Evolutionary conservation across 2,113 vertebrate genomes (phyloP), one percentile per base, ranked within the genome.

Genomic region (mouse (Mus musculus)): DNA sequence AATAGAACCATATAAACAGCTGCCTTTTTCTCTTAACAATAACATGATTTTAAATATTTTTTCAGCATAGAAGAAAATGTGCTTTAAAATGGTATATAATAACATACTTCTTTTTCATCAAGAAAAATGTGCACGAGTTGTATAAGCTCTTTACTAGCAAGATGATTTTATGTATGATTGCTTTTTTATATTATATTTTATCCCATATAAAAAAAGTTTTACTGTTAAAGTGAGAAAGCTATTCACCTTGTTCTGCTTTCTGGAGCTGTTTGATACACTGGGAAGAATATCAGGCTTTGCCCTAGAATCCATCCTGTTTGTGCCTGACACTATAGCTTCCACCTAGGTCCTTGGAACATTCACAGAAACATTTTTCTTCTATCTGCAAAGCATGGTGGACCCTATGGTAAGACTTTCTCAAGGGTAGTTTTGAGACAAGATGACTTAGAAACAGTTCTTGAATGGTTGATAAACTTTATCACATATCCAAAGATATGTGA

Each of bases 51-150:
- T 81, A 94, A 85, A 82, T 90, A 73, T 87, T 81, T 93, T 93
- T 86, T 92, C 36, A 85, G 13, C 13, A 71, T 71, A 90, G 20
- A 89, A 94, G 14, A 77, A 87, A 95, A 90, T 90, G 30, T 91
- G 46, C 65, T 76, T 98, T 94, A 81, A 96, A 96, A 91, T 49
- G 12, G 4, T 69, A 49, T 93, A 65, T 93, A 92, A 94, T 85
- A 96, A 42, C 82, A 75, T 42, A 77, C 1, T 87, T 54, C 49
- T 77, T 78, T 76, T 87, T 94, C 52, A 90, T 87, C 33, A 97
- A 94, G 82, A 89, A 97, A 95, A 92, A 61, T 94, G 52, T 59
- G 26, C 4, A 56, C 3, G 54, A 72, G 7, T 87, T 94, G 7
- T 93, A 91, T 94, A 86, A 72, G 7, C 9, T 92, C 20, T 97